Conservation (phyloP, 2,888 invertebrate species). For the Hylaea fasciaria region DNA sequence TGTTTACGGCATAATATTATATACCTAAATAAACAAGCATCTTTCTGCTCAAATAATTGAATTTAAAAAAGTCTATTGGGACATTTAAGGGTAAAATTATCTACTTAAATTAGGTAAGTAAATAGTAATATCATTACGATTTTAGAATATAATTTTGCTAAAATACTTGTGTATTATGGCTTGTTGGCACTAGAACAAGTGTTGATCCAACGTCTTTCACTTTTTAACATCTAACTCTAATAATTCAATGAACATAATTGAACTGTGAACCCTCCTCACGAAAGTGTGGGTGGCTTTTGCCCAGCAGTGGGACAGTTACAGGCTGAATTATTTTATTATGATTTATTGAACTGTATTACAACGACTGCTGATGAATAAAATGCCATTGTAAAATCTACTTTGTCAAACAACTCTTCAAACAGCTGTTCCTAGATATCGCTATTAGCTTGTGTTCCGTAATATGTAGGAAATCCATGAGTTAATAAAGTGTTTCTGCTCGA, state of each 20-base stretch:
- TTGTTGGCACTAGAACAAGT: slow-evolving; percentile 16
- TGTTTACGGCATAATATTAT: slow-evolving; percentile 10
- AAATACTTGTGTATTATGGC: slow-evolving; percentile 25
- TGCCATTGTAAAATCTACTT: slow-evolving; percentile 2
- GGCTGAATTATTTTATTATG: too few species aligned
- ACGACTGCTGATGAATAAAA: slow-evolving; percentile 10
- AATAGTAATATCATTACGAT: slow-evolving; percentile 17
- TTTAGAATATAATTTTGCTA: slow-evolving; percentile 15
- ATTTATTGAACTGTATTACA: too few species aligned
- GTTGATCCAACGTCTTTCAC: slow-evolving; percentile 1
- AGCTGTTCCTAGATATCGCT: too few species aligned
- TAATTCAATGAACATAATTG: not conserved
- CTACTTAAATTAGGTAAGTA: slow-evolving; percentile 27
- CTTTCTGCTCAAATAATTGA: slow-evolving; percentile 6
- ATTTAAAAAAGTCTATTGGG: slow-evolving; percentile 16
- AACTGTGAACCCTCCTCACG: too few species aligned
- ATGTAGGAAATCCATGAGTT: too few species aligned
- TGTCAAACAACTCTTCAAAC: not conserved
- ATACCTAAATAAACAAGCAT: slow-evolving; percentile 7
- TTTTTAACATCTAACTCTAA: not conserved
- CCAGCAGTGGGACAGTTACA: too few species aligned
- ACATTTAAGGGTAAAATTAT: slow-evolving; percentile 28
- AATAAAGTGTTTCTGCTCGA: too few species aligned
- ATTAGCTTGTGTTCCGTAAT: too few species aligned
- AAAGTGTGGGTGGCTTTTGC: too few species aligned